Base-by-base conservation (phyloP, 2,113 vertebrate species). In the Prietella phreatophila region DNA sequence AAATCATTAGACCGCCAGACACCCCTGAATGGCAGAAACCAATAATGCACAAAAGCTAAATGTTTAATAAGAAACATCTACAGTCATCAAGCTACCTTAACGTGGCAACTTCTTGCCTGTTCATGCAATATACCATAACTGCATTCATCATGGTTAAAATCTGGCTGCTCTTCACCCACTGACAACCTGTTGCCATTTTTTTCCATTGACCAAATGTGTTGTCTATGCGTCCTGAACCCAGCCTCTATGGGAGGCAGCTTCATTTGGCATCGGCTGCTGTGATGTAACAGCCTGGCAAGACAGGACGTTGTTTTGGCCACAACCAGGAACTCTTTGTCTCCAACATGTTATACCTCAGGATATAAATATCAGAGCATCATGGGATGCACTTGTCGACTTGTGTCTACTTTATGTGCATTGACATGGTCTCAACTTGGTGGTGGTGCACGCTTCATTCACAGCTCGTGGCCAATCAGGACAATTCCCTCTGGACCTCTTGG, bases 401-500 rank as follows among this genome's bases (percentile, higher is more conserved):
- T 80, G 85, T 58, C 78, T 6, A n/a, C 42, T 11, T 55, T 84
- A 42, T 27, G 56, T 58, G 39, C 56, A 30, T 87, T 87, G 36
- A 20, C 71, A 33, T 53, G 80, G 69, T 75, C 39, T 61, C 30
- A 65, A 65, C 47, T 88, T 47, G 55, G 36, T 36, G 27, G n/a
- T 82, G 53, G 82, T 13, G 5, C 27, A 27, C 47, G 79, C 80
- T 69, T 86, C 61, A 87, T 84, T 78, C 55, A 67, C 71, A 84
- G 61, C 60, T 53, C 83, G 85, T 88, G 84, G 86, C 87, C 90
- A 92, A 92, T 81, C 86, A 87, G 89, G 89, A 87, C 85, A 60
- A 87, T 65, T 89, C 83, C 82, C 85, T 61, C 67, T 78, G 84
- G 91, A 85, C 67, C 56, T 27, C 55, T 47, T 42, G 61, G 71